phyloP scores from a whole-genome alignment of 1,140 invertebrate genomes.

The Melipona quadrifasciata region DNA sequence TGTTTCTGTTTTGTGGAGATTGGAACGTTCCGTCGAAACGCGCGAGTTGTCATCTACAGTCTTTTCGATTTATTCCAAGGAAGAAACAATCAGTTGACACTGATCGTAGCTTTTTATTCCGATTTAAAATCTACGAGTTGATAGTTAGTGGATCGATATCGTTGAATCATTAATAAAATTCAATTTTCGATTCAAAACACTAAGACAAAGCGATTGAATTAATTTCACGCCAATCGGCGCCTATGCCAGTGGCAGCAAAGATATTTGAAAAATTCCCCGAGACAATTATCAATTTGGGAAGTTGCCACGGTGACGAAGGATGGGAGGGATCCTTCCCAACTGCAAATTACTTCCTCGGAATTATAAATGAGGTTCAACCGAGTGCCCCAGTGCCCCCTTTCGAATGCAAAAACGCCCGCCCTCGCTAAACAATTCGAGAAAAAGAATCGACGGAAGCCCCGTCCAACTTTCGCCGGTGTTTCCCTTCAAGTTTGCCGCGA shows the following conservation, averaged over 20 bases:
- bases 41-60: no score
- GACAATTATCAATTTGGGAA: neutral
- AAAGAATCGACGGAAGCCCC: neutral
- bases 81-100: fast-evolving
- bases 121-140: no score
- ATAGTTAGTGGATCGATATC: no score
- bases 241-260: neutral
- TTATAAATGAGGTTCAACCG: neutral
- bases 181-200: no score
- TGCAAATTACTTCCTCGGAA: neutral
- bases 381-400: neutral
- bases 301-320: neutral
- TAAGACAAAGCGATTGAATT: no score
- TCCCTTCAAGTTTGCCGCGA: constrained; percentile 16
- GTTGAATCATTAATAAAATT: no score
- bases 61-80: neutral
- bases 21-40: neutral
- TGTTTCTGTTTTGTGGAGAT: neutral
- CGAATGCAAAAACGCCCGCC: neutral
- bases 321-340: no score
- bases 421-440: constrained; percentile 1
- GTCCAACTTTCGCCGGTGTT: constrained; percentile 12
- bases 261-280: neutral
- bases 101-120: no score
- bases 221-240: no score